A percentile compares a stretch with the other conserved stretches of the same genome.
Conservation (phyloP, 2,797 vertebrate species). For the Cyprinella venusta region DNA sequence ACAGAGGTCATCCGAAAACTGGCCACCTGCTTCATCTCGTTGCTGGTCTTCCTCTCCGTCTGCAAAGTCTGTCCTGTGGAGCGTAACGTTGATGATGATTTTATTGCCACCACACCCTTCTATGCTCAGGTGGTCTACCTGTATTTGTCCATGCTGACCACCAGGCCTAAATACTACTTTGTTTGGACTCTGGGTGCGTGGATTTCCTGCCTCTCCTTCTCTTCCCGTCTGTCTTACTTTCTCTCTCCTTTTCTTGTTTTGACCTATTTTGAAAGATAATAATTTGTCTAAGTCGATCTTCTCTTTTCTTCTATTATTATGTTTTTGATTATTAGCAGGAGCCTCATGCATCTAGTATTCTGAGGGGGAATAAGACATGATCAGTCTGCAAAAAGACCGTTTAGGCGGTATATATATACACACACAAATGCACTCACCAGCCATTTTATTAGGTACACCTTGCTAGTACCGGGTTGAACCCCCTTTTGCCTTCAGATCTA, state of each 20-base stretch:
- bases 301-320: not conserved
- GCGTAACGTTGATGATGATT: slow-evolving; percentile 87
- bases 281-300: not conserved
- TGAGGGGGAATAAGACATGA: not conserved
- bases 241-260: not conserved
- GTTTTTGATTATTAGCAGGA: not conserved
- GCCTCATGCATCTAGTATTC: not conserved
- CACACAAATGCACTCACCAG: not conserved
- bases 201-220: slow-evolving; percentile 18
- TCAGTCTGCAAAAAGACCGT: not conserved
- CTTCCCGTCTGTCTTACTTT: not conserved
- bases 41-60: slow-evolving; percentile 88
- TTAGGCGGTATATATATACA: not conserved
- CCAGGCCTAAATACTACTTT: slow-evolving; percentile 95
- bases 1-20: slow-evolving; percentile 86
- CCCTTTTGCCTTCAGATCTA: not conserved
- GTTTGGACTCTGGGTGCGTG: slow-evolving; percentile 92
- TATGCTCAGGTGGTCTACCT: slow-evolving; percentile 85
- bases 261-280: not conserved
- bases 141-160: slow-evolving; percentile 90
- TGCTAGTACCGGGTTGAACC: not conserved
- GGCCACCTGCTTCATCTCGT: slow-evolving; percentile 85
- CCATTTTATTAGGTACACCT: not conserved
- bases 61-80: slow-evolving; percentile 87
- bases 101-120: slow-evolving; percentile 84